A percentile compares a stretch with the other conserved stretches of the same genome.
These are phyloP conservation scores for Nixonia krombeini DNA, from an alignment of 1,140 invertebrate genomes.

Conservation along the genomic window DNA sequence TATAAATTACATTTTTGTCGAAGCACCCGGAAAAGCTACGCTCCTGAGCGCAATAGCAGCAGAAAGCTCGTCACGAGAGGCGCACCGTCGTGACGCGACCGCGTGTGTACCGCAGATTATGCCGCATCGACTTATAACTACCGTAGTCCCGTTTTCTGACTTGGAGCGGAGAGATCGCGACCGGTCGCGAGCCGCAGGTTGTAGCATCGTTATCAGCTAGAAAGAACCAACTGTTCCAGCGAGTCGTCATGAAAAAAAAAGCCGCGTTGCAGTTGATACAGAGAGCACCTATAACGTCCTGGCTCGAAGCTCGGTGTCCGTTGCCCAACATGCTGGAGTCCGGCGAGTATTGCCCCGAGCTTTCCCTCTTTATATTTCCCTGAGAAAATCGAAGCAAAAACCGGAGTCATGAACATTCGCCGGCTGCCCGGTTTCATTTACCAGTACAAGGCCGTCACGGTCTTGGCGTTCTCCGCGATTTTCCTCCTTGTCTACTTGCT, in stretches of 20 bases:
- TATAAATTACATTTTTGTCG: no score
- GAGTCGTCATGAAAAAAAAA: constrained; percentile 1
- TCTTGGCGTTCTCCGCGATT: constrained; percentile 38
- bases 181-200: not conserved
- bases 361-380: no score
- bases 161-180: constrained; percentile 1
- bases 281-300: no score
- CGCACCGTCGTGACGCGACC: constrained; percentile 38
- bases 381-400: not conserved
- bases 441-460: constrained; percentile 55
- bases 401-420: constrained; percentile 56
- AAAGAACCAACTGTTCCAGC: no score
- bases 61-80: constrained; percentile 38
- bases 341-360: no score
- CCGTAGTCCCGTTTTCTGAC: constrained; percentile 6
- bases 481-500: constrained; percentile 63
- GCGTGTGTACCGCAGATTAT: constrained; percentile 55
- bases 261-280: no score
- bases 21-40: constrained; percentile 11
- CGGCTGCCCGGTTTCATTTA: constrained; percentile 65
- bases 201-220: not conserved
- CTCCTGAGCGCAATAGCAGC: constrained; percentile 14
- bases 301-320: no score
- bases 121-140: constrained; percentile 50
- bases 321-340: no score